phyloP scores from a whole-genome alignment of 2,888 invertebrate species.

The Morpho achilles region DNA sequence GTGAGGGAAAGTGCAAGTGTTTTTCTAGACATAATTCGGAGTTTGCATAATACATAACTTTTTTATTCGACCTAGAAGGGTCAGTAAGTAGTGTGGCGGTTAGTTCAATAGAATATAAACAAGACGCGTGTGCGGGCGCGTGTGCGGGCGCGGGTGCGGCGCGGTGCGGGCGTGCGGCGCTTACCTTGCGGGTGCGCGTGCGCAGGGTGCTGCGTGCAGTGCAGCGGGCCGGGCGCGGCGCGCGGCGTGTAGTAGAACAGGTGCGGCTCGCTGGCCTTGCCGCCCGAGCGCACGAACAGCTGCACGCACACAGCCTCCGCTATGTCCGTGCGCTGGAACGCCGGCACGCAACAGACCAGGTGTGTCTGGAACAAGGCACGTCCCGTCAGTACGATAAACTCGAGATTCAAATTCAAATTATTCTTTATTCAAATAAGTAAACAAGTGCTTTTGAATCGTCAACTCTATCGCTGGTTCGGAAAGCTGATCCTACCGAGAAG shows the following conservation, averaged over 20 bases:
- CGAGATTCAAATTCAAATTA: no score
- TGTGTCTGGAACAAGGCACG: conserved; percentile 82
- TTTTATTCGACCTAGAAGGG: no score
- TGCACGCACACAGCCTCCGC: conserved; percentile 85
- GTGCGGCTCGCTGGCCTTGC: conserved; percentile 92
- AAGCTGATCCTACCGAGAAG: no score
- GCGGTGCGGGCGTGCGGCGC: conserved; percentile 7
- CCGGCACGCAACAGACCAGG: conserved; percentile 91
- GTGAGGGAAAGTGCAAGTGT: no score
- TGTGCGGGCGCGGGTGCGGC: conserved; percentile 11
- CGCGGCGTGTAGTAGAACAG: conserved; percentile 88
- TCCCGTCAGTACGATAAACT: no score
- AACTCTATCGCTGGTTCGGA: no score
- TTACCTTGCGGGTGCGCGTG: conserved; percentile 51
- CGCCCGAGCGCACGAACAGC: conserved; percentile 89
- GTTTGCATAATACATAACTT: no score
- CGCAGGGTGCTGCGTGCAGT: conserved; percentile 44
- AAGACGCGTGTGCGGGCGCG: conserved; percentile 4
- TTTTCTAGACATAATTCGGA: no score
- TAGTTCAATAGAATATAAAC: neutral
- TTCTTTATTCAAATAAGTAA: no score
- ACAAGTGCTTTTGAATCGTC: no score
- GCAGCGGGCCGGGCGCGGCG: conserved; percentile 38
- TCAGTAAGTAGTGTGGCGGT: no score
- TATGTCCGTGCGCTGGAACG: conserved; percentile 84